Conservation (phyloP, 2,797 vertebrate species). For the Telmatherina bonti region DNA sequence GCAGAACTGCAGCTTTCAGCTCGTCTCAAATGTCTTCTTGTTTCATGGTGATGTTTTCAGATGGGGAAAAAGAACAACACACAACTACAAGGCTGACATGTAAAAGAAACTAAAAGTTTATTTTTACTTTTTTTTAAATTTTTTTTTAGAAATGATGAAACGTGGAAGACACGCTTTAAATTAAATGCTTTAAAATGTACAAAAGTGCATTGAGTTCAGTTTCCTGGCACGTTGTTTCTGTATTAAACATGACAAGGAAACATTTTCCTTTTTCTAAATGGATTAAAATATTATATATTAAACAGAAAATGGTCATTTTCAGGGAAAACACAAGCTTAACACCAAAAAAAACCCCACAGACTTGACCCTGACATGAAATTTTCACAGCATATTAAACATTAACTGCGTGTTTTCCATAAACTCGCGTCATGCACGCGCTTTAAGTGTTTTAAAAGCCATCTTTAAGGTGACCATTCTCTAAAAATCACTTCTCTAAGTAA, state of each 20-base stretch:
- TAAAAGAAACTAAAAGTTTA: slow-evolving; percentile 33
- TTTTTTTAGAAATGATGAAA: slow-evolving; percentile 60
- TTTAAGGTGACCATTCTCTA: not conserved
- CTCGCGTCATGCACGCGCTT: not conserved
- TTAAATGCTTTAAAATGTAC: slow-evolving; percentile 17
- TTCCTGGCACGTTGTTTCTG: slow-evolving; percentile 45
- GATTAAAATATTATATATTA: no score
- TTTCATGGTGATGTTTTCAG: slow-evolving; percentile 8
- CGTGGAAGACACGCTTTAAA: slow-evolving; percentile 42
- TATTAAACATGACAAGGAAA: slow-evolving; percentile 20
- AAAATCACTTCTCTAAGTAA: not conserved
- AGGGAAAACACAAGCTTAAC: not conserved
- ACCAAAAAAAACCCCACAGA: not conserved
- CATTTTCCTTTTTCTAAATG: no score
- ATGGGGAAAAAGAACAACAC: slow-evolving; percentile 17
- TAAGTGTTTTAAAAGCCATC: not conserved
- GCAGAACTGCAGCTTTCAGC: not conserved
- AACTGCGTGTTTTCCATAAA: not conserved
- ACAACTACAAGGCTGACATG: slow-evolving; percentile 28
- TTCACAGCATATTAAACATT: not conserved
- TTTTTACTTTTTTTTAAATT: slow-evolving; percentile 20
- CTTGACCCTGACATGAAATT: not conserved
- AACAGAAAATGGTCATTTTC: not conserved
- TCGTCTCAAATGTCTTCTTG: not conserved
- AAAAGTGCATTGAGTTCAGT: slow-evolving; percentile 53